Conservation (phyloP, 2,888 invertebrate species). For the Drosophila limbata region DNA sequence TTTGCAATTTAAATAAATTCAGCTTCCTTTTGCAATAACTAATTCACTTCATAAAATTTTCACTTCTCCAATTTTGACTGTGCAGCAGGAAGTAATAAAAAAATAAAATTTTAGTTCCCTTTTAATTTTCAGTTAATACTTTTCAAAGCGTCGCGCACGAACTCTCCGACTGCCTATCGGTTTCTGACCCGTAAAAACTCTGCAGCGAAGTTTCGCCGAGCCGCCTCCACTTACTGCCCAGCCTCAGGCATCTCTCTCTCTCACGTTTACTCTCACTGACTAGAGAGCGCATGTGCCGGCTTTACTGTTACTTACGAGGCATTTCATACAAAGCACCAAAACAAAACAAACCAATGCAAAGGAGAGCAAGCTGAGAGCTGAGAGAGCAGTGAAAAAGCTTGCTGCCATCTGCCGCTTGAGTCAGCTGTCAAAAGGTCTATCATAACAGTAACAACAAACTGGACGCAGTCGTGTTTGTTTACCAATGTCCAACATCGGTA, state of each 20-base stretch:
- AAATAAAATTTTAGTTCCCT: slow-evolving; percentile 32
- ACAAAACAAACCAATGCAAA: slow-evolving; percentile 55
- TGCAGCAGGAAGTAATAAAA: slow-evolving; percentile 34
- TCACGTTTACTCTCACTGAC: background rate
- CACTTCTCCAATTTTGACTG: slow-evolving; percentile 21
- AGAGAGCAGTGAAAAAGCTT: slow-evolving; percentile 60
- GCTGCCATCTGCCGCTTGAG: slow-evolving; percentile 29
- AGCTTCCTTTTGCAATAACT: slow-evolving; percentile 21
- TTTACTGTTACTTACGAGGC: slow-evolving; percentile 38
- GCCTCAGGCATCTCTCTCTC: slow-evolving; percentile 38
- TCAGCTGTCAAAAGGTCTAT: slow-evolving; percentile 67
- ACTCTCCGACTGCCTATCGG: slow-evolving; percentile 74
- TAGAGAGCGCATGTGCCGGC: slow-evolving; percentile 57
- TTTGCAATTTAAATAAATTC: slow-evolving; percentile 18
- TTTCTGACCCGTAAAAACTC: slow-evolving; percentile 74
- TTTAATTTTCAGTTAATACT: slow-evolving; percentile 44
- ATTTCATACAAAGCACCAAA: slow-evolving; percentile 47
- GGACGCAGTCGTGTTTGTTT: slow-evolving; percentile 43
- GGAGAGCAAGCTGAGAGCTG: slow-evolving; percentile 36
- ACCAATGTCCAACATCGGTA: slow-evolving; percentile 28
- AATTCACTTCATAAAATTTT: slow-evolving; percentile 35
- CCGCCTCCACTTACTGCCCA: slow-evolving; percentile 54
- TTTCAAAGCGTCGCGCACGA: slow-evolving; percentile 55
- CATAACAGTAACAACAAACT: slow-evolving; percentile 27
- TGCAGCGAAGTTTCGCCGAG: slow-evolving; percentile 71